Conservation (phyloP, 2,797 vertebrate species). For the Coregonus sp. region DNA sequence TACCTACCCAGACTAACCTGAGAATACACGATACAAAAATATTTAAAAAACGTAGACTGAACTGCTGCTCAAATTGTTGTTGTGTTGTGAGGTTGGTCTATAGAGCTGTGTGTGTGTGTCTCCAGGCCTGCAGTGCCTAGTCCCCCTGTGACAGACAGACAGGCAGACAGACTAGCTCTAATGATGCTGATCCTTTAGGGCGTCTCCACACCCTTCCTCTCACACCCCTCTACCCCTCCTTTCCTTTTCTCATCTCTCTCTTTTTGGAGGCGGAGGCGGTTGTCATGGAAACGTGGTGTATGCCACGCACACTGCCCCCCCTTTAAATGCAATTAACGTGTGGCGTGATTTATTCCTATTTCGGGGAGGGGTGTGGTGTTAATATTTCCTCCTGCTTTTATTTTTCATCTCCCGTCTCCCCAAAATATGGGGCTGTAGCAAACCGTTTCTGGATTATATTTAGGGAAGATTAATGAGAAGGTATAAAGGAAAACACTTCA, state of each 20-base stretch:
- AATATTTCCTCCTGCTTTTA: not conserved
- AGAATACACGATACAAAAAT: too few relatives aligned
- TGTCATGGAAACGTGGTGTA: constrained; percentile 78
- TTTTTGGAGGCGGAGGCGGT: constrained; percentile 72
- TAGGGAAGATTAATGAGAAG: not conserved
- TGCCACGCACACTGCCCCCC: constrained; percentile 61
- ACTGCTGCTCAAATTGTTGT: too few relatives aligned
- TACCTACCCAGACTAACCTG: too few relatives aligned
- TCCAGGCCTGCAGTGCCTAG: not conserved
- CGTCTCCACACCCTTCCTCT: constrained; percentile 9
- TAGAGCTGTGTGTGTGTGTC: too few relatives aligned
- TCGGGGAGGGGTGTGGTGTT: not conserved
- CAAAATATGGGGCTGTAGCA: not conserved
- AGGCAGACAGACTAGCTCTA: constrained; percentile 60
- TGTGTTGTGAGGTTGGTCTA: too few relatives aligned
- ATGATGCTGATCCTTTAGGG: constrained; percentile 77
- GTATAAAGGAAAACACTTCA: not conserved
- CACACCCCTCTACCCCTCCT: not conserved
- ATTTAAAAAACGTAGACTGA: too few relatives aligned
- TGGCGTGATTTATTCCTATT: constrained; percentile 65
- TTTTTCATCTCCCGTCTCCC: not conserved
- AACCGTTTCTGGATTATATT: not conserved
- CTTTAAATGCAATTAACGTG: constrained; percentile 72
- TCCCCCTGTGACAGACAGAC: constrained; percentile 18
- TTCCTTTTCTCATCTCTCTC: constrained; percentile 56